phyloP scores from a whole-genome alignment of 2,888 invertebrate genomes.

The Quadriops clusia region DNA sequence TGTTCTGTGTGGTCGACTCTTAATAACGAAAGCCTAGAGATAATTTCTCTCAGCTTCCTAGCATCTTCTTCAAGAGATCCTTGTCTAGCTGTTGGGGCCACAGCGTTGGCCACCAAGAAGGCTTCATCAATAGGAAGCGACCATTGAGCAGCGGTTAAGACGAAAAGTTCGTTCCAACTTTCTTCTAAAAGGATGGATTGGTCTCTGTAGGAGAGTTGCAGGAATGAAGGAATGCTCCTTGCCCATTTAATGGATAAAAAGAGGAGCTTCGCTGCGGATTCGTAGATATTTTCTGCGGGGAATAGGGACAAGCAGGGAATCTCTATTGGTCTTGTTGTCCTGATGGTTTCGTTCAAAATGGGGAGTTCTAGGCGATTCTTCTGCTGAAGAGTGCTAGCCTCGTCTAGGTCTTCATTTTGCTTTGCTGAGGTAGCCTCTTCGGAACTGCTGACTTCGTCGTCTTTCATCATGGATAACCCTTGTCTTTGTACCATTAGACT shows the following conservation, averaged over 20 bases:
- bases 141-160: constrained; percentile 74
- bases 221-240: constrained; percentile 61
- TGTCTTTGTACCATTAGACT: no score
- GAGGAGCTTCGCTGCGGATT: constrained; percentile 63
- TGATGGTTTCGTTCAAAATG: constrained; percentile 22
- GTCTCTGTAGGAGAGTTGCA: constrained; percentile 58
- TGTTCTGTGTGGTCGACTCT: constrained; percentile 72
- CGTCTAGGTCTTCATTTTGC: background rate
- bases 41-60: constrained; percentile 49
- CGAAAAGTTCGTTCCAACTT: constrained; percentile 75
- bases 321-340: constrained; percentile 24
- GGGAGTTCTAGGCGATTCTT: constrained; percentile 26
- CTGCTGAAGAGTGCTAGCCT: constrained; percentile 2
- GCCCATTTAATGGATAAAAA: constrained; percentile 74
- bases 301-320: constrained; percentile 39
- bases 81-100: constrained; percentile 42
- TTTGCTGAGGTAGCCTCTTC: constrained; percentile 45
- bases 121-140: constrained; percentile 58
- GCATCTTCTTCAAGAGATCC: constrained; percentile 43
- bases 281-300: constrained; percentile 50
- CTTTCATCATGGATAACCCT: constrained; percentile 47
- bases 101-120: constrained; percentile 32
- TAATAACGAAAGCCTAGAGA: constrained; percentile 51
- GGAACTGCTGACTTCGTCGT: constrained; percentile 66
- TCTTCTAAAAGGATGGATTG: constrained; percentile 63